Evolutionary conservation across 2,888 invertebrate species (phyloP), one percentile per base, ranked within the genome.

Genomic region (Drosophila tripunctata): DNA sequence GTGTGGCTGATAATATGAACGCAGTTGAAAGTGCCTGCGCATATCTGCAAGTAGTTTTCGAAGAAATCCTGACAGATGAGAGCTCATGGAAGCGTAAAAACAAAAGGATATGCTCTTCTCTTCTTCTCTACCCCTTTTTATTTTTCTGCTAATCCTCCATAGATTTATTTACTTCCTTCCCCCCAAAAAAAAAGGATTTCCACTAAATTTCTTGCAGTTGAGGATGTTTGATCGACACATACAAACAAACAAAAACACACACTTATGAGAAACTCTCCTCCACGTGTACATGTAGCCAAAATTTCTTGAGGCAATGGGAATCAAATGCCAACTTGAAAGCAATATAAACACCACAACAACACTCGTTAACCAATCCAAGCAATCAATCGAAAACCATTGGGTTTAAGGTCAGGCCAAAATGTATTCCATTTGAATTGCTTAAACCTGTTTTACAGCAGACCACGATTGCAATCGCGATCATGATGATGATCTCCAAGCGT

Each of bases 321-420:
- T 73, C 85, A 84, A 82, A 87, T 87, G 87, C 87, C 85, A 87
- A 79, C 72, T 87, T 85, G 75, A 85, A 84, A 80, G 87, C 81
- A 75, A 80, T 75, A 77, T 68, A 74, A 51, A 58, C 24, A 51
- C 22, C 64, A 72, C 67, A 66, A 68, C 60, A 60, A 68, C 62
- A 82, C 58, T 55, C 38, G 47, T 41, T 35, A 44, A 38, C 44
- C 47, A 67, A 38, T 14, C 35, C 54, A 47, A 56, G 14, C 41
- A 14, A 14, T 41, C 36, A 38, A 38, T n/a, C 19, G 19, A 38
- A 19, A 10, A 19, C 12, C 2, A 38, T 5, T 15, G 24, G 30
- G 33, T 50, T 41, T 48, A 80, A 78, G 87, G 85, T 82, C 75
- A 82, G 51, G 52, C 45, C n/a, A n/a, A n/a, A 68, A 57, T 67